Percentiles rank a stretch among this genome's conserved stretches.
Evolutionary conservation across 2,888 invertebrate genomes (phyloP).

Genomic region (Acanthacorydalis orientalis): DNA sequence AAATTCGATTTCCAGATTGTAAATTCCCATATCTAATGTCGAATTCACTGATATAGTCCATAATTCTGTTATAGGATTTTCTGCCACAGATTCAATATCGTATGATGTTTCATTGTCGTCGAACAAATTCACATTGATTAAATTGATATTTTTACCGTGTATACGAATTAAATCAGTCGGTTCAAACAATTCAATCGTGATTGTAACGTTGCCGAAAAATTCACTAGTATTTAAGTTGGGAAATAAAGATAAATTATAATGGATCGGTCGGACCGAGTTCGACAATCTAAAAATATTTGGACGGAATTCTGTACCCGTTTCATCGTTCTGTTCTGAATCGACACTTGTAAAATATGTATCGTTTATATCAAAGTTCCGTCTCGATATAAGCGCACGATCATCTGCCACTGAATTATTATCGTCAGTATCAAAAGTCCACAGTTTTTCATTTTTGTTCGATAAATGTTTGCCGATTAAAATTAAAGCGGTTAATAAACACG

Average conservation of each 20-base stretch:
- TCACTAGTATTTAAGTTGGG: constrained; percentile 42
- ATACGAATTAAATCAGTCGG: constrained; percentile 28
- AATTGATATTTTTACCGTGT: constrained; percentile 30
- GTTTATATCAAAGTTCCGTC: neutral
- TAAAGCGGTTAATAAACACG: constrained; percentile 20
- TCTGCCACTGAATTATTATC: neutral
- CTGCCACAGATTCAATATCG: neutral
- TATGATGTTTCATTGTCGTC: neutral
- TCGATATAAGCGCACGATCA: neutral
- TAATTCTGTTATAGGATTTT: neutral
- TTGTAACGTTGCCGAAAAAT: constrained; percentile 39
- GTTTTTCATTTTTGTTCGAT: neutral
- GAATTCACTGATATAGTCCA: neutral
- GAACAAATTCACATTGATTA: constrained; percentile 15
- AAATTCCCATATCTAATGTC: neutral
- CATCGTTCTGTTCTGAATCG: neutral
- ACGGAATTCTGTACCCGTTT: neutral
- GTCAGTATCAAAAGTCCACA: too few relatives aligned
- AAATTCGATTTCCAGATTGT: neutral
- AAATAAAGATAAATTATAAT: constrained; percentile 44
- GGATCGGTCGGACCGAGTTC: constrained; percentile 35
- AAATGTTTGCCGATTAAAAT: constrained; percentile 21
- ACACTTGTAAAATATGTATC: too few relatives aligned
- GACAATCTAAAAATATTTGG: constrained; percentile 33
- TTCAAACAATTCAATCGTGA: constrained; percentile 15